phyloP scores from a whole-genome alignment of 2,113 vertebrate genomes.

The Prinia subflava region DNA sequence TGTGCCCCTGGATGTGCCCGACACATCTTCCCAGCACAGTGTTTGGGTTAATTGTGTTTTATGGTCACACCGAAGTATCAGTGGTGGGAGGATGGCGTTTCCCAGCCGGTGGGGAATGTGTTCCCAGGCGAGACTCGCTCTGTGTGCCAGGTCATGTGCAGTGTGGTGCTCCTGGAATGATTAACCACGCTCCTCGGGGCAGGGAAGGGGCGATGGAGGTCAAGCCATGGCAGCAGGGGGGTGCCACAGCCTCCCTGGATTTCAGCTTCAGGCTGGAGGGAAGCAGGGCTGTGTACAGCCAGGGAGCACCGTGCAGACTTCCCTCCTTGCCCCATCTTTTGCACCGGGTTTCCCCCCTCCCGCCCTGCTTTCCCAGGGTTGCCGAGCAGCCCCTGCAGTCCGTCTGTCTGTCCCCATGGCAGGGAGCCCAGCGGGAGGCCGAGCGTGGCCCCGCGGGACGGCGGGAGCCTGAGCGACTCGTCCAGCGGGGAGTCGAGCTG shows the following conservation, averaged over 20 bases:
- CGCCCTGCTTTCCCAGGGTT: background rate
- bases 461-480: conserved; percentile 75
- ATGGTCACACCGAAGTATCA: rapidly evolving
- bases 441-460: background rate
- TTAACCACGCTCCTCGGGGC: background rate
- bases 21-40: rapidly evolving
- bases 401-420: background rate
- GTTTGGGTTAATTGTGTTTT: background rate
- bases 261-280: background rate
- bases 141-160: background rate
- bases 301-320: rapidly evolving
- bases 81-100: rapidly evolving
- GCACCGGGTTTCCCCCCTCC: background rate
- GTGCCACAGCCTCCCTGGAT: rapidly evolving
- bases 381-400: background rate
- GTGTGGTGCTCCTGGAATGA: background rate
- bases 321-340: background rate
- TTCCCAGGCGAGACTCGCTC: rapidly evolving
- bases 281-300: rapidly evolving
- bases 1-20: too few species aligned
- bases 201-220: background rate
- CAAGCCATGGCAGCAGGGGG: background rate
- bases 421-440: conserved; percentile 50
- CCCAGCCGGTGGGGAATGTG: background rate
- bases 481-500: conserved; percentile 72